Evolutionary conservation across 2,797 vertebrate species (phyloP).

Genomic region (Lagocephalus sceleratus): DNA sequence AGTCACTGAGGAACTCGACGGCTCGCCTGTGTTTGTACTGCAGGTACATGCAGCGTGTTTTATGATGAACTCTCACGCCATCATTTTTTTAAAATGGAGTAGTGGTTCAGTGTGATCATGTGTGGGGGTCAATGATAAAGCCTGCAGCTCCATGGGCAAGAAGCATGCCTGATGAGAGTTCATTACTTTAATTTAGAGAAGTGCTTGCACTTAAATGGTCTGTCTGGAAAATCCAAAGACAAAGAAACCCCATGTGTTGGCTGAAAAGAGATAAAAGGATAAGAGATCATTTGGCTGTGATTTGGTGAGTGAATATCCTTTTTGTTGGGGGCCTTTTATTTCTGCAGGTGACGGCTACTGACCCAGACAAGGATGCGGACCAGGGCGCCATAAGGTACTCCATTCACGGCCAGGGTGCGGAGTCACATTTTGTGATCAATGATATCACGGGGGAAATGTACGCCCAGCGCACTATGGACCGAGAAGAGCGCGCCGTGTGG

Average conservation of each 20-base stretch:
- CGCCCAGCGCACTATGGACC: slow-evolving; percentile 83
- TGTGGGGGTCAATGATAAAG: slow-evolving; percentile 10
- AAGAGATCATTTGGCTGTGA: slow-evolving; percentile 40
- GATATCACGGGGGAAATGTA: slow-evolving; percentile 87
- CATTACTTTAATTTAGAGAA: slow-evolving; percentile 50
- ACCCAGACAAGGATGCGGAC: slow-evolving; percentile 85
- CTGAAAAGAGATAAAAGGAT: slow-evolving; percentile 41
- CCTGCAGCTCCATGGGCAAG: slow-evolving; percentile 30
- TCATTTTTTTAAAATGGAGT: neutral
- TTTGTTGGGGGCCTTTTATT: slow-evolving; percentile 36
- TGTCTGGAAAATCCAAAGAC: slow-evolving; percentile 38
- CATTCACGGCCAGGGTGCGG: slow-evolving; percentile 85
- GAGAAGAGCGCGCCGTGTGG: slow-evolving; percentile 86
- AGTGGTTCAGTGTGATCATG: slow-evolving; percentile 30
- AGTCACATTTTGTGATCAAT: slow-evolving; percentile 86
- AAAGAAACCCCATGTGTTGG: slow-evolving; percentile 20
- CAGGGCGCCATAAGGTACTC: slow-evolving; percentile 87
- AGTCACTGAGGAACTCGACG: slow-evolving; percentile 85
- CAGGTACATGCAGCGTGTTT: slow-evolving; percentile 73
- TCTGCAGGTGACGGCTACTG: slow-evolving; percentile 83
- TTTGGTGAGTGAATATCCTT: slow-evolving; percentile 34
- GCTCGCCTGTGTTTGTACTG: slow-evolving; percentile 85
- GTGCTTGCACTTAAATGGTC: slow-evolving; percentile 43
- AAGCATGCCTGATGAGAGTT: slow-evolving; percentile 41
- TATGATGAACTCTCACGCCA: no score